Conservation (phyloP, 2,113 vertebrate genomes). For the Zosterops japonicus region DNA sequence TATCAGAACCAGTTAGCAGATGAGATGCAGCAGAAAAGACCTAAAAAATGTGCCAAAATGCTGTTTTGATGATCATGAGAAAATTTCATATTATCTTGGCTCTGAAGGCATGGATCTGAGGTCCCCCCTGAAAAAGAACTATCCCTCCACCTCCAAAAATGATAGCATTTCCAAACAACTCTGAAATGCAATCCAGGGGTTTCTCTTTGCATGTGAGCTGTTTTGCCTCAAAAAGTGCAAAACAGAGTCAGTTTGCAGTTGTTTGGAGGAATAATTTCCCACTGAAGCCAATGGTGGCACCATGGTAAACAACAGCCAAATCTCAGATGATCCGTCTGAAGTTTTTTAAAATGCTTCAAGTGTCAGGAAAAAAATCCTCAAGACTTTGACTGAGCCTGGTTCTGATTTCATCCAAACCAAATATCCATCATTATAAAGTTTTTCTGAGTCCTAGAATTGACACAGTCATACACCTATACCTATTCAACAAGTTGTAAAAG, state of each 20-base stretch:
- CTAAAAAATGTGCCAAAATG: background rate
- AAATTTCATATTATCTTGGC: background rate
- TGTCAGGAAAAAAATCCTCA: background rate
- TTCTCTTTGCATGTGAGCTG: background rate
- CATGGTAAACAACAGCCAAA: background rate
- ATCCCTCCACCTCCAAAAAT: background rate
- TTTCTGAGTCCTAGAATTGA: background rate
- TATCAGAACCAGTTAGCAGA: slow-evolving; percentile 57
- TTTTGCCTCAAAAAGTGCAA: background rate
- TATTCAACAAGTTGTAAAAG: background rate
- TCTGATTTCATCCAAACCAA: slow-evolving; percentile 58
- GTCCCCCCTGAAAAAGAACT: background rate
- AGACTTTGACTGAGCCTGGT: slow-evolving; percentile 3
- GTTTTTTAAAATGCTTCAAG: background rate
- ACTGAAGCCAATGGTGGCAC: background rate
- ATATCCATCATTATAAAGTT: background rate
- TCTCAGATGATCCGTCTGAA: background rate
- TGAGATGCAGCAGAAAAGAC: background rate
- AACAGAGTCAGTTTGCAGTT: background rate
- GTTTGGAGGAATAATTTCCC: background rate
- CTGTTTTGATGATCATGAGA: background rate
- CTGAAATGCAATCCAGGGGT: background rate
- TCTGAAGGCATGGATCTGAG: background rate
- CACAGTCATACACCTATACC: background rate
- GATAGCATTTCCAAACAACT: background rate